phyloP scores from a whole-genome alignment of 2,888 invertebrate genomes.

The Apoderus coryli region DNA sequence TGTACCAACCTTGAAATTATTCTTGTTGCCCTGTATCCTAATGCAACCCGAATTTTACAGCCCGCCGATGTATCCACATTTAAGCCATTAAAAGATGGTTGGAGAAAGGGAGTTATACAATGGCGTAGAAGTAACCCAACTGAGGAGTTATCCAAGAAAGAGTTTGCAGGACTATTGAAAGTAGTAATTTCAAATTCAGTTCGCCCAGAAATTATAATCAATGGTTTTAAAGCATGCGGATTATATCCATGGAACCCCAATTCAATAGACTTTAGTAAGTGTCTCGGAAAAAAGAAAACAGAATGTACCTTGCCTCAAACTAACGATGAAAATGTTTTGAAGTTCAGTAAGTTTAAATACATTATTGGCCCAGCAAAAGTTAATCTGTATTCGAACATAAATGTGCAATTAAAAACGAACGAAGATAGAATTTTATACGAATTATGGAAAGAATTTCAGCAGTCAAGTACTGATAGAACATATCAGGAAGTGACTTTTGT shows the following conservation, averaged over 20 bases:
- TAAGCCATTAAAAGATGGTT: too few species aligned
- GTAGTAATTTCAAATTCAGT: too few species aligned
- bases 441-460: conserved; percentile 2
- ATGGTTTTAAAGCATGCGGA: conserved; percentile 12
- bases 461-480: neutral
- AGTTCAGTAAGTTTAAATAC: conserved; percentile 5
- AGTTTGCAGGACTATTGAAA: too few species aligned
- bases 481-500: conserved; percentile 1
- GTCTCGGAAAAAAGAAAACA: conserved; percentile 6
- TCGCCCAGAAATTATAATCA: conserved; percentile 7
- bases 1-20: conserved; percentile 9
- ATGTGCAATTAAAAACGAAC: neutral
- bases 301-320: neutral
- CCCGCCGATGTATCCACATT: too few species aligned
- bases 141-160: too few species aligned
- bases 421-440: conserved; percentile 1
- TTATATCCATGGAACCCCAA: conserved; percentile 10
- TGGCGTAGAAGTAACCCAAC: too few species aligned
- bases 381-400: neutral
- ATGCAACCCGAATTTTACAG: too few species aligned
- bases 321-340: conserved; percentile 1
- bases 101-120: too few species aligned
- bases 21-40: too few species aligned
- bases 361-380: conserved; percentile 5
- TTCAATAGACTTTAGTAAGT: conserved; percentile 8